Evolutionary conservation across 2,797 vertebrate species (phyloP).

Genomic region (Choloepus didactylus): DNA sequence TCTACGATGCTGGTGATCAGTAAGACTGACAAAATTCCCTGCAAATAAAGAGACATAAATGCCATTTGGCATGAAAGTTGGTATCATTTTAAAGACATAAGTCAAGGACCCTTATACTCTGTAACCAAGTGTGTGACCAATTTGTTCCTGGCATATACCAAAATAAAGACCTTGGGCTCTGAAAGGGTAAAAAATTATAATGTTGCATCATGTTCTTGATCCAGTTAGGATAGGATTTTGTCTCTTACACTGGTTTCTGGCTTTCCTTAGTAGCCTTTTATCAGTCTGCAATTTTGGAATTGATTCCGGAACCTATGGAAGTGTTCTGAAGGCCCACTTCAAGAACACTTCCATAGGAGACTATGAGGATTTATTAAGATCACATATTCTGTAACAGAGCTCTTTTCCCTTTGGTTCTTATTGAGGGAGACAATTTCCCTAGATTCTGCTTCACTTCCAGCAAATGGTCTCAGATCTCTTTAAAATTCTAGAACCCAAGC

Average conservation of each 20-base stretch:
- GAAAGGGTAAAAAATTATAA: background rate
- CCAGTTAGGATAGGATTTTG: background rate
- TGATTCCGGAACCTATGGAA: background rate
- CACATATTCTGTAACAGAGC: background rate
- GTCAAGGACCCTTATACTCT: background rate
- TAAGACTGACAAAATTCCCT: constrained; percentile 78
- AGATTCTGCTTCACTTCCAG: background rate
- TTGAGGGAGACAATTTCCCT: background rate
- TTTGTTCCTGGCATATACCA: background rate
- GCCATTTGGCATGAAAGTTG: background rate
- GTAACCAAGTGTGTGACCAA: background rate
- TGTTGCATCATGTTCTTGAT: background rate
- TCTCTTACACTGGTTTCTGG: background rate
- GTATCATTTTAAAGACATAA: background rate
- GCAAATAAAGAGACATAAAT: constrained; percentile 12
- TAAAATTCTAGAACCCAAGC: background rate
- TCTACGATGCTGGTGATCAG: constrained; percentile 71
- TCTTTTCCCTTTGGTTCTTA: constrained; percentile 3
- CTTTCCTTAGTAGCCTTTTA: background rate
- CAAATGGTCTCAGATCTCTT: background rate
- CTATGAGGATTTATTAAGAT: background rate
- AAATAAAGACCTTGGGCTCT: background rate
- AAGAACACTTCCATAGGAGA: background rate
- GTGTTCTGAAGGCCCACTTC: background rate
- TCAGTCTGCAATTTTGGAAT: constrained; percentile 5